These are phyloP conservation scores for Nezara viridula DNA, from an alignment of 2,888 invertebrate species.

Conservation along the genomic window DNA sequence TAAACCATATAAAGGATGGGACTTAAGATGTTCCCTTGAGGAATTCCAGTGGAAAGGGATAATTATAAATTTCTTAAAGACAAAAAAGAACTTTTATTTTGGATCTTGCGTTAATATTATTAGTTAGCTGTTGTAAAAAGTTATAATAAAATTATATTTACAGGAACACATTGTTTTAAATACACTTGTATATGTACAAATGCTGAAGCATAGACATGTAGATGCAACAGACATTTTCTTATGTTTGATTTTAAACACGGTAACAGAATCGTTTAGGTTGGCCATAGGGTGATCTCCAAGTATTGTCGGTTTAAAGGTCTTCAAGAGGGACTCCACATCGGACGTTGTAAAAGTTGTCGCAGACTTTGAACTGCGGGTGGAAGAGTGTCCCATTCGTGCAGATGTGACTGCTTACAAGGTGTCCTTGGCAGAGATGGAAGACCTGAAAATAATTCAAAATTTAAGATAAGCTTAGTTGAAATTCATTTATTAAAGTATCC, in stretches of 20 bases:
- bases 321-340: slow-evolving; percentile 75
- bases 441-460: slow-evolving; percentile 70
- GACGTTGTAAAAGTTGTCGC: slow-evolving; percentile 79
- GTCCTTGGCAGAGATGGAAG: slow-evolving; percentile 75
- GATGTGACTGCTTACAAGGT: slow-evolving; percentile 73
- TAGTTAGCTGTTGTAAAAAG: background rate
- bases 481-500: no score
- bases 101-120: background rate
- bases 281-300: background rate
- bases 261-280: background rate
- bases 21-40: no score
- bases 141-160: background rate
- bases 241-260: background rate
- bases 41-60: no score
- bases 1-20: no score
- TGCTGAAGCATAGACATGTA: background rate
- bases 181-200: background rate
- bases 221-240: background rate
- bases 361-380: slow-evolving; percentile 78
- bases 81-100: background rate
- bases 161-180: background rate
- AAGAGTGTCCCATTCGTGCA: slow-evolving; percentile 78
- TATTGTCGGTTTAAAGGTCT: slow-evolving; percentile 71
- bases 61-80: background rate
- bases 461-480: background rate